Base-by-base conservation (phyloP, 2,113 vertebrate species). In the Poecile atricapillus region DNA sequence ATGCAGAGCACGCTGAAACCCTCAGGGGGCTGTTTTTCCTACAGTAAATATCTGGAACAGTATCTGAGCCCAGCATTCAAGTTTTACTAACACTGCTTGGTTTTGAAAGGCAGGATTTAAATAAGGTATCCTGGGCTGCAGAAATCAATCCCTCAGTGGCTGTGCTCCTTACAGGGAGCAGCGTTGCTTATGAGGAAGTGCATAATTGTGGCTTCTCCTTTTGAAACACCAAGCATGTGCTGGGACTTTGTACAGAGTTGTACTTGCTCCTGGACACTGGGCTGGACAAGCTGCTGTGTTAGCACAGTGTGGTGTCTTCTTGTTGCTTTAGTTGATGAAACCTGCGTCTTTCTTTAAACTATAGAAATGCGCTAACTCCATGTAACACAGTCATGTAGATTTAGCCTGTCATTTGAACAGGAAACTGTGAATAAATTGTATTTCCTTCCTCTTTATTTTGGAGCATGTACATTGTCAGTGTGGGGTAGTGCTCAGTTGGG, bases 391-490 rank as follows among this genome's bases (percentile, higher is more conserved):
- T 46, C 31, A 6, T 0, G 5, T n/a, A 80, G 53, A 12, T 68
- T 28, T 43, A 53, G 63, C 25, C 8, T 9, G 22, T 47, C 19
- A 1, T 64, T 83, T 55, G 13, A 4, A 18, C 33, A 47, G 60
- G 56, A 81, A 81, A 6, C 33, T 41, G 11, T 47, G n/a, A 81
- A 24, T 65, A 37, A 62, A 12, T 27, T 41, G 14, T 69, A 27
- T 87, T 96, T 96, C 82, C 91, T 93, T 92, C 95, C 63, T 60
- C 28, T 82, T 78, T 71, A 0, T 79, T 85, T 56, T 62, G 76
- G 65, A 10, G 41, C 7, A 11, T n/a, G 1, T 14, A 0, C 0
- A 0, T 67, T 30, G 5, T 18, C 44, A 46, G 43, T 6, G 8
- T 12, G 53, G 43, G 44, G 60, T 18, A 78, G 14, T 77, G 74